Evolutionary conservation across 2,888 invertebrate species (phyloP).

Genomic region (Crossocerus cetratus): DNA sequence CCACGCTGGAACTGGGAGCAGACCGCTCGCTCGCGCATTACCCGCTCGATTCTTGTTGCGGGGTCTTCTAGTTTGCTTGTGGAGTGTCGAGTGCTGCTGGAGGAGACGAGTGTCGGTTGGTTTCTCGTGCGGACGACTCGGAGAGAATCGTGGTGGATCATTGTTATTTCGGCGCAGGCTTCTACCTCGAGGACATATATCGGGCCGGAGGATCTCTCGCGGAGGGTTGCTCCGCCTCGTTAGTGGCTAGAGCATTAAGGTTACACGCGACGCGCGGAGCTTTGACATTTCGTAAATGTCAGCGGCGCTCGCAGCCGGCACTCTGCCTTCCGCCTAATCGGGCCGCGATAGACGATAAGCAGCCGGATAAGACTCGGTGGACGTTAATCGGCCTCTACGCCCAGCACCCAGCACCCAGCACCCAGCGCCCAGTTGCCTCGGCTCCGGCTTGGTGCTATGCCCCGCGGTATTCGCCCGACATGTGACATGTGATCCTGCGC

Average conservation of each 20-base stretch:
- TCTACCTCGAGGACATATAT: neutral
- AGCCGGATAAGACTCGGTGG: neutral
- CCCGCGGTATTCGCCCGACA: neutral
- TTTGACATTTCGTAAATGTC: conserved; percentile 62
- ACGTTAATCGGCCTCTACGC: neutral
- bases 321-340: conserved; percentile 43
- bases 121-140: conserved; percentile 1
- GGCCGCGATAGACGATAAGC: conserved; percentile 46
- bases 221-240: conserved; percentile 49
- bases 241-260: conserved; percentile 41
- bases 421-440: too few species aligned
- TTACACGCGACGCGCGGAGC: conserved; percentile 13
- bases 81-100: neutral
- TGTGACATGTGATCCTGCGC: neutral
- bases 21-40: conserved; percentile 24
- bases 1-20: conserved; percentile 21
- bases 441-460: neutral
- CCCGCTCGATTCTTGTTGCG: conserved; percentile 9
- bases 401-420: neutral
- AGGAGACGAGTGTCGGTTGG: neutral
- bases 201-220: conserved; percentile 24
- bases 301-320: conserved; percentile 19
- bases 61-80: conserved; percentile 2
- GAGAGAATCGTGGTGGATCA: neutral
- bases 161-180: neutral